Evolutionary conservation across 2,797 vertebrate species (phyloP), one percentile per base, ranked within the genome.

Genomic region (Tauraco hartlaubi): DNA sequence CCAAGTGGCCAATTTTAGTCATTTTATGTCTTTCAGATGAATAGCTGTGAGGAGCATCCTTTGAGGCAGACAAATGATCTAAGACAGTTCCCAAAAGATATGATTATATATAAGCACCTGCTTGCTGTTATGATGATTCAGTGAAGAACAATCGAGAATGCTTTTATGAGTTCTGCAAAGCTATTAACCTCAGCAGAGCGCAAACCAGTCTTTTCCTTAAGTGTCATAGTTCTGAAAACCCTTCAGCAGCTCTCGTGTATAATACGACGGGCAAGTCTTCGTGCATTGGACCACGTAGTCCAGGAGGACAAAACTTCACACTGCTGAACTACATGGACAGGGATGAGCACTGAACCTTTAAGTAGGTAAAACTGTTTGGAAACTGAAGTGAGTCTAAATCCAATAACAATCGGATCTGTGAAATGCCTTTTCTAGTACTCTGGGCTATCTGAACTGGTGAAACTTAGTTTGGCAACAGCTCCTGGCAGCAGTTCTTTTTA

Each of bases 91-190:
- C 74, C 55, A 79, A 80, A 94, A 94, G 29, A 3, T 73, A 33
- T 71, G 85, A 95, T 95, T 95, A 91, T 86, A 56, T 48, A 49
- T 92, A 96, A 96, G 77, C 52, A 73, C 48, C 49, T 41, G 56
- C 64, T 95, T 76, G 49, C 37, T 91, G 75, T 88, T 96, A 93
- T 88, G 89, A 93, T 92, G 91, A 96, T 94, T 96, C 95, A 95
- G 85, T 86, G 85, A 93, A 95, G 95, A 97, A 84, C 67, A 94
- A 78, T 77, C 92, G 87, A 52, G 71, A 94, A 94, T 85, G 78
- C 58, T 92, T 96, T 94, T 85, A 74, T 76, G 64, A 94, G 55
- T 94, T 94, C 88, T 94, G 71, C 73, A 92, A 95, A 95, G 83
- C 89, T 82, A 83, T 97, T 92, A 96, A 85, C 88, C 77, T 89